Evolutionary conservation across 2,797 vertebrate species (phyloP).

Genomic region (Premnoplex brunnescens): DNA sequence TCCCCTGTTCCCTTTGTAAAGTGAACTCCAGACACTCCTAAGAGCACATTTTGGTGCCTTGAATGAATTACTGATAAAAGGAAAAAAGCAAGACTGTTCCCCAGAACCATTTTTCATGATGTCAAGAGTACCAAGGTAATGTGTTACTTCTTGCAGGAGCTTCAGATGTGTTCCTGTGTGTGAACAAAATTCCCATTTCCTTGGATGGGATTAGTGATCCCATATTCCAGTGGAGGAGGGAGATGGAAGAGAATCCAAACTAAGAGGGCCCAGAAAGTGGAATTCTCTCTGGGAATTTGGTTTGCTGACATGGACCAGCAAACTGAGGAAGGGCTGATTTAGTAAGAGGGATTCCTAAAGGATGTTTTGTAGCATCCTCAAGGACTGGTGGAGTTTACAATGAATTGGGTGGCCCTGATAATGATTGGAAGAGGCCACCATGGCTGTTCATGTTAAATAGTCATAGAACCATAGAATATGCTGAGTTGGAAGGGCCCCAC

Average conservation of each 20-base stretch:
- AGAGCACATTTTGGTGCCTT: constrained; percentile 51
- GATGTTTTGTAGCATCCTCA: background rate
- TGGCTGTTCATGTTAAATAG: background rate
- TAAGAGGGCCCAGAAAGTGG: background rate
- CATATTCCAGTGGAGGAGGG: background rate
- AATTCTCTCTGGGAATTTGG: background rate
- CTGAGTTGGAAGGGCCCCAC: background rate
- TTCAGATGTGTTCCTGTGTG: background rate
- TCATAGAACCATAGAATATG: background rate
- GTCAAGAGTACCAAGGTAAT: constrained; percentile 27
- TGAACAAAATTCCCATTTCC: constrained; percentile 42
- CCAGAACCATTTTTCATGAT: constrained; percentile 29
- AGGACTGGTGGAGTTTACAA: background rate
- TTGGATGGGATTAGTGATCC: constrained; percentile 21
- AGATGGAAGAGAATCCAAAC: constrained; percentile 30
- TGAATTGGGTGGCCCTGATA: background rate
- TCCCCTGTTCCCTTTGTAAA: constrained; percentile 29
- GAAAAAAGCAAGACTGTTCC: background rate
- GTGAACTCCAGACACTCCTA: background rate
- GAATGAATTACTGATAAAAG: constrained; percentile 51
- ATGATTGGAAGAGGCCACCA: rapidly evolving
- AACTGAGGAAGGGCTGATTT: background rate
- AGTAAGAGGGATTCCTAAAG: background rate
- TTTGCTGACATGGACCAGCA: background rate
- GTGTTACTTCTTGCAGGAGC: constrained; percentile 13